Percentiles rank a stretch among this genome's conserved stretches.
These are phyloP conservation scores for Eptesicus fuscus DNA, from an alignment of 2,113 vertebrate species.

Conservation along the genomic window DNA sequence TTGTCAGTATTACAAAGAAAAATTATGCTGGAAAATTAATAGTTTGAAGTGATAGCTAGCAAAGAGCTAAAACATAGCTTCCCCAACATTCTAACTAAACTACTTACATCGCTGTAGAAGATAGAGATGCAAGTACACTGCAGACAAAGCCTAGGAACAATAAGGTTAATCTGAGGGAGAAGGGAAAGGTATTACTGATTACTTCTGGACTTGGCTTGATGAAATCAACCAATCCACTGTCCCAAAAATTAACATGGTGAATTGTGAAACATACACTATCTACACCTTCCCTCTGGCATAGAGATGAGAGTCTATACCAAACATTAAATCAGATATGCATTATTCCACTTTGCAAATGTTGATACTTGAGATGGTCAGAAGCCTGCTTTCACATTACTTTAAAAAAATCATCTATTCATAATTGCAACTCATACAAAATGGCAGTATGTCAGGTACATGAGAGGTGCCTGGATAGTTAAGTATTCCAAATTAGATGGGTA, in stretches of 20 bases:
- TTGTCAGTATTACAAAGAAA: neutral
- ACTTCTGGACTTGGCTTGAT: neutral
- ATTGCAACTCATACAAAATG: neutral
- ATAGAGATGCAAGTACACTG: neutral
- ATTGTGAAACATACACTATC: neutral
- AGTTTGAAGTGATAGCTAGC: neutral
- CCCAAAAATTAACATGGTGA: neutral
- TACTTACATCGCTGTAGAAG: neutral
- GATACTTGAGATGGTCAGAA: neutral
- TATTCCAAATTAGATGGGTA: neutral
- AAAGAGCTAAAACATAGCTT: neutral
- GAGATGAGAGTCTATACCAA: neutral
- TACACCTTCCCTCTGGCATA: neutral
- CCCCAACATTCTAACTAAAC: neutral
- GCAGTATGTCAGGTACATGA: neutral
- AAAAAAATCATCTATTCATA: neutral
- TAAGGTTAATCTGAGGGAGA: neutral
- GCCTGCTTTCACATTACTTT: neutral
- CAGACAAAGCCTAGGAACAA: neutral
- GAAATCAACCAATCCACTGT: neutral
- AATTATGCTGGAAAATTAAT: neutral
- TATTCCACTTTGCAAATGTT: neutral
- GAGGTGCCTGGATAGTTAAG: neutral
- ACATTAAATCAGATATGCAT: neutral
- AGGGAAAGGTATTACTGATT: neutral